Evolutionary conservation across 2,888 invertebrate genomes (phyloP), one percentile per base, ranked within the genome.

Genomic region (Terebella lapidaria): DNA sequence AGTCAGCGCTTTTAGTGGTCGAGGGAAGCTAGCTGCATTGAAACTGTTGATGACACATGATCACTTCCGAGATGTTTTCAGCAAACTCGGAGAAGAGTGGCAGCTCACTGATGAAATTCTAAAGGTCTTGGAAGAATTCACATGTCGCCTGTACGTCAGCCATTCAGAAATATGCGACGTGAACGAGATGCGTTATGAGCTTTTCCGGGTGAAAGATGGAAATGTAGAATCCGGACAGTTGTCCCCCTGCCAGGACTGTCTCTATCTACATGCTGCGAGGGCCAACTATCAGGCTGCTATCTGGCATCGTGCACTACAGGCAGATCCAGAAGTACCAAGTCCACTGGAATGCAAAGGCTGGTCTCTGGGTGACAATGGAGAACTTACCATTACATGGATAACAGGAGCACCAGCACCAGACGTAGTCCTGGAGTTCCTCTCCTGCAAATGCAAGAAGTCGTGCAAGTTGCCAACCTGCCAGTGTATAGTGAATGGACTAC

Each of bases 1-100:
- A 27, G 61, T 65, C 47, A 63, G 65, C 56, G 46, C 63, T 2
- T 65, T 65, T 56, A 52, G 35, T 24, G 58, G 60, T 22, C 55
- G 60, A 30, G 61, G 64, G 28, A 65, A 65, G 30, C 29, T 27
- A 22, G 58, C 25, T 29, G 58, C 58, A 42, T 55, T 65, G 56
- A 64, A 64, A 56, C 27, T 60, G 15, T 27, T 64, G 20, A 35
- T 18, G 22, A 54, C 28, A 5, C 10, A 53, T 49, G 29, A 5
- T 22, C 25, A 27, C 15, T 53, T 27, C 53, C 26, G 22, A 10
- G 22, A 25, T 15, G 53, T 22, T 5, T 53, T 53, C 10, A 28
- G 15, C 28, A 5, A 28, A 22, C 53, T 53, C 5, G 28, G 53
- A 53, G 27, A 28, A 15, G 15, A 25, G 5, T 53, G 53, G 28